These are phyloP conservation scores for Dendrophyllia cribrosa DNA, from an alignment of 64 coral and sea anemone genomes.

Conservation along the genomic window DNA sequence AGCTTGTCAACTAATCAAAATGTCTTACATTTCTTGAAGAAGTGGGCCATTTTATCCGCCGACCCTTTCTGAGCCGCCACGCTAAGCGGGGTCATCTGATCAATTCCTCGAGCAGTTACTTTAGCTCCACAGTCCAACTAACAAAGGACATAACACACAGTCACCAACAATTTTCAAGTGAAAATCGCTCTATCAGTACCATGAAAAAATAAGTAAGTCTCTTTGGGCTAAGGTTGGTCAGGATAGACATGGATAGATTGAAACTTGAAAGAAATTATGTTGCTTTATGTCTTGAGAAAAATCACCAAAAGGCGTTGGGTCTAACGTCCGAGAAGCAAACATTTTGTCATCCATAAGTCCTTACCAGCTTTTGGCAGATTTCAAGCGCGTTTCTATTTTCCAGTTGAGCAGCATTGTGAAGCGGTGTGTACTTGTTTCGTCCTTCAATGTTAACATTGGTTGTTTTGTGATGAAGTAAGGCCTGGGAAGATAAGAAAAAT, in stretches of 20 bases:
- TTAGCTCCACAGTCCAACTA: constrained; percentile 82
- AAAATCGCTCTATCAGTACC: no score
- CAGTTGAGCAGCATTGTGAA: constrained; percentile 82
- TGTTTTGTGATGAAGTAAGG: constrained; percentile 69
- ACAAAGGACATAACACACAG: neutral
- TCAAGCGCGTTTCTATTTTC: constrained; percentile 84
- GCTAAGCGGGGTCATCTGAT: constrained; percentile 88
- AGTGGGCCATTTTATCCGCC: constrained; percentile 67
- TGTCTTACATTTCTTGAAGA: constrained; percentile 88
- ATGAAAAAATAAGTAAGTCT: no score
- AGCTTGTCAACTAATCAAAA: no score
- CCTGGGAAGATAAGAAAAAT: neutral
- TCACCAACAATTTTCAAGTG: no score
- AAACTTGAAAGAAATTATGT: no score
- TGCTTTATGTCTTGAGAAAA: no score
- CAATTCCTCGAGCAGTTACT: constrained; percentile 58
- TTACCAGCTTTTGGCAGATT: constrained; percentile 87
- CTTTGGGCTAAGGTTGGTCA: no score
- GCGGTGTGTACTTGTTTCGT: constrained; percentile 84
- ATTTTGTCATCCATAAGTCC: neutral
- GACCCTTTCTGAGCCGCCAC: constrained; percentile 75
- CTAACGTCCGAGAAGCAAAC: no score
- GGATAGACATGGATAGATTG: no score
- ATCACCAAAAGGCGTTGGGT: no score
- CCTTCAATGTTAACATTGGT: constrained; percentile 93